These are phyloP conservation scores for Panthera tigris DNA, from an alignment of 2,113 vertebrate genomes.

Conservation along the genomic window DNA sequence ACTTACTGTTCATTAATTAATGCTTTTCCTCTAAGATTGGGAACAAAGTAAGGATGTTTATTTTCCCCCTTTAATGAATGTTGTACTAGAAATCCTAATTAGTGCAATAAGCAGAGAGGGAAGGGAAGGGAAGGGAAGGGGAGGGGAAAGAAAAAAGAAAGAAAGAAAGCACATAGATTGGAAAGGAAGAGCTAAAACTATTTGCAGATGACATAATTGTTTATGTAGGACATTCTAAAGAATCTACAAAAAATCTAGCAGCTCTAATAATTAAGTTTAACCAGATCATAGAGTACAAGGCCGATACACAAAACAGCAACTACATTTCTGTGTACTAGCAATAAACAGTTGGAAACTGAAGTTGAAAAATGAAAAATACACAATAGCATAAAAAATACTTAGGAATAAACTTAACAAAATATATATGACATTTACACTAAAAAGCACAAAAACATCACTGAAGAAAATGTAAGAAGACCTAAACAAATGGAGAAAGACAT, in stretches of 20 bases:
- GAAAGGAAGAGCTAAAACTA: neutral
- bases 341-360: neutral
- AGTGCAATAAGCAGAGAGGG: neutral
- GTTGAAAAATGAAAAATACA: neutral
- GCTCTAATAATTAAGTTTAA: neutral
- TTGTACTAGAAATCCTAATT: neutral
- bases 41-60: neutral
- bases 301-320: neutral
- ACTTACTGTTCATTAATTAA: neutral
- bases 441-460: neutral
- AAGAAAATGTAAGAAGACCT: neutral
- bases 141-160: too few species aligned
- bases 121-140: rapidly evolving
- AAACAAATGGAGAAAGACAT: neutral
- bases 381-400: neutral
- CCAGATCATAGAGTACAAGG: neutral
- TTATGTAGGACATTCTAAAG: neutral
- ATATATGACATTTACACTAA: neutral
- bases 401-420: neutral
- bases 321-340: neutral
- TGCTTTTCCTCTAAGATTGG: neutral
- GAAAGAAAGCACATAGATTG: neutral
- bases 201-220: neutral
- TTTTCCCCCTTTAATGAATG: neutral
- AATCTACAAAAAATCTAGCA: neutral